A percentile compares a stretch with the other conserved stretches of the same genome.
These are phyloP conservation scores for Mesocentrotus franciscanus DNA, from an alignment of 53 echinoderm and acorn worm genomes.

Conservation along the genomic window DNA sequence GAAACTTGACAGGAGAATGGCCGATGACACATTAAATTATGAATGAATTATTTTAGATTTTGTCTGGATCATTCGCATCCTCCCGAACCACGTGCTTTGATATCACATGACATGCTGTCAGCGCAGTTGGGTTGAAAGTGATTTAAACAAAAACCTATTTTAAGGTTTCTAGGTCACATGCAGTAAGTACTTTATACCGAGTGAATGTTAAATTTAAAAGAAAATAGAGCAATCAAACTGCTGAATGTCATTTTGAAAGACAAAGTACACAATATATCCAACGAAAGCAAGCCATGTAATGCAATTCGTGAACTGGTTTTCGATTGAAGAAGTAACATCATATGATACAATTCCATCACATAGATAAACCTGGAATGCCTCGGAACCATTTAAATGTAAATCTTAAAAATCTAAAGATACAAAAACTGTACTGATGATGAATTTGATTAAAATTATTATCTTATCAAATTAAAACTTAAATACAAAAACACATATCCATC, in stretches of 20 bases:
- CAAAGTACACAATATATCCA: no score
- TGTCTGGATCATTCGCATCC: slow-evolving; percentile 11
- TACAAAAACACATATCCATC: background rate
- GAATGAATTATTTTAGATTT: slow-evolving; percentile 6
- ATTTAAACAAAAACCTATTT: background rate
- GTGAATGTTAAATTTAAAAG: background rate
- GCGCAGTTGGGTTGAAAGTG: no score
- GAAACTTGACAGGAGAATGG: no score
- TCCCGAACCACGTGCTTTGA: slow-evolving; percentile 9
- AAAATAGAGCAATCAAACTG: background rate
- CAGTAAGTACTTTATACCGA: background rate
- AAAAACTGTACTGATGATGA: no score
- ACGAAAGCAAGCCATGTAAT: no score
- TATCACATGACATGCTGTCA: background rate
- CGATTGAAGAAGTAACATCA: background rate
- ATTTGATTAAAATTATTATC: no score
- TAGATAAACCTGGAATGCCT: background rate
- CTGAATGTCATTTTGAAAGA: no score
- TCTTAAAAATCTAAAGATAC: no score
- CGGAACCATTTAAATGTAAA: no score
- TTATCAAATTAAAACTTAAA: background rate
- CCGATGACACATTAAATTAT: background rate
- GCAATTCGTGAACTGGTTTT: no score
- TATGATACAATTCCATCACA: background rate
- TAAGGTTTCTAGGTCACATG: background rate